A percentile compares a stretch with the other conserved stretches of the same genome.
These are phyloP conservation scores for Aphidius gifuensis DNA, from an alignment of 1,140 invertebrate genomes.

Conservation along the genomic window DNA sequence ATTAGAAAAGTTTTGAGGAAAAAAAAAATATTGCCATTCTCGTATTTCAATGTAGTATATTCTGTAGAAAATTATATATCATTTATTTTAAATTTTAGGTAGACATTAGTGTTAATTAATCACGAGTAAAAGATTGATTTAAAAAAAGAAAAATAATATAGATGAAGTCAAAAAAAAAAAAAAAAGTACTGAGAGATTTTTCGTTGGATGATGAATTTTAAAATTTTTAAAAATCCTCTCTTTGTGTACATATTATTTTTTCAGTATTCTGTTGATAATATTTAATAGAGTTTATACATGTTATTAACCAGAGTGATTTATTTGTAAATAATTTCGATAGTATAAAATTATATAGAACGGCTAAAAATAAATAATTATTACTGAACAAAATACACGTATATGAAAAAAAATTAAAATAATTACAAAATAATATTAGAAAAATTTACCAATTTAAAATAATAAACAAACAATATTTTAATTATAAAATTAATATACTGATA, in stretches of 20 bases:
- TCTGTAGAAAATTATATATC: too few relatives aligned
- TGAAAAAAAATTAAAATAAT: too few relatives aligned
- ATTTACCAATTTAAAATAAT: too few relatives aligned
- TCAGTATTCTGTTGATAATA: conserved; percentile 27
- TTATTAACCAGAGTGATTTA: conserved; percentile 28
- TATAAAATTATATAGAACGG: conserved; percentile 3
- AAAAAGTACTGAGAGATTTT: conserved; percentile 8
- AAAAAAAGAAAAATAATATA: conserved; percentile 5
- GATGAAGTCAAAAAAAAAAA: background rate
- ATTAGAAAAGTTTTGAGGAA: too few relatives aligned
- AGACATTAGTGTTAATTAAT: too few relatives aligned
- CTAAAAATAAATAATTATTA: conserved; percentile 5
- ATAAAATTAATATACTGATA: too few relatives aligned
- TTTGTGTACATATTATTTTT: conserved; percentile 27
- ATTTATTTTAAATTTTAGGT: too few relatives aligned
- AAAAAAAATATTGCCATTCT: too few relatives aligned
- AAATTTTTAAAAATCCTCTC: conserved; percentile 4
- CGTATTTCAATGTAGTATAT: too few relatives aligned
- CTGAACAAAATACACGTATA: background rate
- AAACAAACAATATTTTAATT: too few relatives aligned
- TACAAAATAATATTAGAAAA: too few relatives aligned
- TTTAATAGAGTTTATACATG: conserved; percentile 29
- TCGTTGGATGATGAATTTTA: background rate
- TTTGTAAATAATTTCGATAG: conserved; percentile 23
- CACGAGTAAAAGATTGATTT: too few relatives aligned